Percentiles rank a stretch among this genome's conserved stretches.
These are phyloP conservation scores for Hylaeus anthracinus DNA, from an alignment of 1,140 invertebrate genomes.

Conservation along the genomic window DNA sequence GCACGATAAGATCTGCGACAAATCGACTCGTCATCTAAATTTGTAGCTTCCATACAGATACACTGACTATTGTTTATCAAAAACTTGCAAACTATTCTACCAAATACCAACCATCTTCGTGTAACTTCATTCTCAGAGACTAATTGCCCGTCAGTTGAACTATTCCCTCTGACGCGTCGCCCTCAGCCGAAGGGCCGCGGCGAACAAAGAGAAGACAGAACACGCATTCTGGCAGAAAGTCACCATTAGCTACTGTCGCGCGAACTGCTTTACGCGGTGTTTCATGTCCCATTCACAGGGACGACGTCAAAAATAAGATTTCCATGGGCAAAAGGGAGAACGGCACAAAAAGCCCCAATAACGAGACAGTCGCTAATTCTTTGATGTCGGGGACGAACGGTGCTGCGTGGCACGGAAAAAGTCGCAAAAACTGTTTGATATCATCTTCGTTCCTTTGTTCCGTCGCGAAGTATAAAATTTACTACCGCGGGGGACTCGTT, in stretches of 20 bases:
- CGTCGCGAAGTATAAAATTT: constrained; percentile 61
- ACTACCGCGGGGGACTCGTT: constrained; percentile 58
- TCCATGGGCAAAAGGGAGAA: background rate
- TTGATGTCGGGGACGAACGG: constrained; percentile 52
- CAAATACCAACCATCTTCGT: no score
- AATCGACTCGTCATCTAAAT: no score
- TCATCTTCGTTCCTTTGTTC: constrained; percentile 61
- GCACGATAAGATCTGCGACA: no score
- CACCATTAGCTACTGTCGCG: background rate
- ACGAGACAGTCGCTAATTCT: constrained; percentile 50
- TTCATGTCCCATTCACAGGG: background rate
- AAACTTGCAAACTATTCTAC: no score
- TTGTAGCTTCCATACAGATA: no score
- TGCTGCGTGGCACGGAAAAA: constrained; percentile 18
- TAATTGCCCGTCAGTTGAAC: no score
- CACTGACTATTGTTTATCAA: no score
- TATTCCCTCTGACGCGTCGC: background rate
- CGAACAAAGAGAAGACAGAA: background rate
- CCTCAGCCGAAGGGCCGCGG: background rate
- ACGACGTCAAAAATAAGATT: constrained; percentile 40
- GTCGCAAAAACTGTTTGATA: constrained; percentile 64
- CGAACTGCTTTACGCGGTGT: constrained; percentile 1
- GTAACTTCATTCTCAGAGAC: no score
- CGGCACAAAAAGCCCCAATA: constrained; percentile 28
- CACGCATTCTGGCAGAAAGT: background rate